Base-by-base conservation (phyloP, 2,797 vertebrate genomes). In the Typhlichthys subterraneus region DNA sequence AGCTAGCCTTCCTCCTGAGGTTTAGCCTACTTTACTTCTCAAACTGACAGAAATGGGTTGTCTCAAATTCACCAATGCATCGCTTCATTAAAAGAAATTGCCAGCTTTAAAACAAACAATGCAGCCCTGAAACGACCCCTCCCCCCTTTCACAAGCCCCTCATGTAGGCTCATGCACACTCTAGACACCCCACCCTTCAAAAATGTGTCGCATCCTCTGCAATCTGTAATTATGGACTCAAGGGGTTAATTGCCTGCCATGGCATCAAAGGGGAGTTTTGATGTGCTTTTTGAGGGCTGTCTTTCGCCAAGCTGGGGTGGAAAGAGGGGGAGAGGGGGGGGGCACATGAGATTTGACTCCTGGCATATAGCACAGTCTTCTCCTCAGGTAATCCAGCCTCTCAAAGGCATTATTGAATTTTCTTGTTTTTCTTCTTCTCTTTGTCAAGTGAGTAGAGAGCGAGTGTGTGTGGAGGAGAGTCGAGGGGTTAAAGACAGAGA, bases 381-480 rank as follows among this genome's bases (percentile, higher is more conserved):
- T 93, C 89, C 90, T 92, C 90, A 91, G 92, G 90, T 94, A 94
- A 95, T 94, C 92, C 91, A 79, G 82, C 73, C 84, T 94, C 94
- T 94, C 94, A 81, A 84, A 91, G 93, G 92, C 91, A 91, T 93
- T 94, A 88, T 91, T 93, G 91, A 93, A 94, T 92, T 92, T 90
- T 94, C 91, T 89, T 91, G 88, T 91, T 92, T 91, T 93, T 91
- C 86, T 92, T 90, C 84, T 91, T 90, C 88, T 92, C 91, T 92
- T 92, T 91, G 85, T 90, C 86, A 82, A 87, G 80, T 74, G 79
- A 84, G 86, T 87, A 82, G 85, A 72, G 85, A 69, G 80, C 51
- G 42, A 33, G 58, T 38, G 53, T 48, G 75, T 59, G 53, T 42
- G 49, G 19, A 10, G 23, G 11, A 56, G 53, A 50, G 67, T 59